phyloP scores from a whole-genome alignment of 2,888 invertebrate genomes.

The Dexiosoma caninum region DNA sequence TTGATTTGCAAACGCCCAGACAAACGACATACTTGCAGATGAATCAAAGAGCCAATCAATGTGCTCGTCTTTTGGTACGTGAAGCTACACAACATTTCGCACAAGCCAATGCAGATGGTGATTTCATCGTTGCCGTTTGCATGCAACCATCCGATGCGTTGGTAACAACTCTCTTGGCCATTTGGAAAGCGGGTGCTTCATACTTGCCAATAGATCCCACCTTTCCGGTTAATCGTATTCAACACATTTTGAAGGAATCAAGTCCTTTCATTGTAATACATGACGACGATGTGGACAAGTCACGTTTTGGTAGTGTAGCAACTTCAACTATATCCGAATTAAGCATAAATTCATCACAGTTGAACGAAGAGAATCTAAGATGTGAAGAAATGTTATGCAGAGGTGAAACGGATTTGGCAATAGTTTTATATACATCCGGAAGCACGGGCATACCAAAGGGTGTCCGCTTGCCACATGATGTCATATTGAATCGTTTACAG shows the following conservation, averaged over 20 bases:
- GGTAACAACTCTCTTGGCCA: constrained; percentile 83
- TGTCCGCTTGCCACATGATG: constrained; percentile 87
- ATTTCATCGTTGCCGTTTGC: constrained; percentile 87
- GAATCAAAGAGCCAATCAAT: constrained; percentile 78
- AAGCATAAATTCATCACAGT: constrained; percentile 69
- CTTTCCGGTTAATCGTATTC: constrained; percentile 84
- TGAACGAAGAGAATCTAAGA: constrained; percentile 71
- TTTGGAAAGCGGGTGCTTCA: constrained; percentile 90
- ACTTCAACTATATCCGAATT: constrained; percentile 70
- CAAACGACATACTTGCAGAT: constrained; percentile 77
- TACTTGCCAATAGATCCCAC: constrained; percentile 89
- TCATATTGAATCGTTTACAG: constrained; percentile 88
- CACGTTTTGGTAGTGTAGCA: constrained; percentile 69
- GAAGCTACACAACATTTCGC: constrained; percentile 71
- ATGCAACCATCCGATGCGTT: constrained; percentile 86
- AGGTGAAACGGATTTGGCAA: constrained; percentile 70
- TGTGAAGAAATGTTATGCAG: constrained; percentile 76
- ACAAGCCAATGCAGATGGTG: constrained; percentile 82
- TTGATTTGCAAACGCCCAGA: constrained; percentile 34
- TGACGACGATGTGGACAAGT: constrained; percentile 78
- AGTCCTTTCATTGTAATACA: constrained; percentile 83
- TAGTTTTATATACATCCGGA: constrained; percentile 82
- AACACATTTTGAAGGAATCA: constrained; percentile 87
- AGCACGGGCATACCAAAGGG: constrained; percentile 94
- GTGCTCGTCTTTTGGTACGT: constrained; percentile 76